Base-by-base conservation (phyloP, 2,888 invertebrate genomes). In the Drosophila anomelani region DNA sequence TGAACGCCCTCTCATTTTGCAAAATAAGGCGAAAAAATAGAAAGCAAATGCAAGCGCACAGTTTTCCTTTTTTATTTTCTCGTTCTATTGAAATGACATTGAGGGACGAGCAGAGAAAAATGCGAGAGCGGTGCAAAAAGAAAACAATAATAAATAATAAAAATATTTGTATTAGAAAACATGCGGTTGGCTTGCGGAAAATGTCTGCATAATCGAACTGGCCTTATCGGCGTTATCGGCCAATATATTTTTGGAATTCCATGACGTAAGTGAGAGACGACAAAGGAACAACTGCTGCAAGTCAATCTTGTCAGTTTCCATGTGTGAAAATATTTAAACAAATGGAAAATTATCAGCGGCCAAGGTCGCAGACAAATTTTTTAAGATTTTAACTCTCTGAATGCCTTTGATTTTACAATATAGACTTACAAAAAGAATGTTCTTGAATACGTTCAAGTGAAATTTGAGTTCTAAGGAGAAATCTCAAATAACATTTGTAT, bases 51-150 rank as follows among this genome's bases (percentile, higher is more conserved):
- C 80, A 80, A 75, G 86, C 78, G 72, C 74, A 81, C 71, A 84
- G 44, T 60, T 77, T 66, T 17, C 46, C 6, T 47, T 10, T 51
- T 49, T 51, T 34, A 34, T 32, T 53, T 53, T 23, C 34, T 53
- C 51, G 55, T 67, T 80, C 86, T 84, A 85, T 85, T 85, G 79
- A 85, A 83, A 88, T 85, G 85, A 85, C 85, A 85, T 85, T 85
- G 85, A 53, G 61, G 68, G 56, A 66, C 58, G 60, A 34, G 34
- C 20, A 20, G 34, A 20, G 53, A 23, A 63, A 68, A 49, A 54
- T 72, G 88, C 63, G 70, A 67, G 57, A 55, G 83, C 63, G 49
- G 55, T 36, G 49, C 20, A n/a, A 17, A 51, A 41, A 13, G 49
- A 43, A 67, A 64, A 64, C 41, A 67, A 64, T 64, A 64, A 64